Evolutionary conservation across 2,797 vertebrate species (phyloP).

Genomic region (Clangula hyemalis): DNA sequence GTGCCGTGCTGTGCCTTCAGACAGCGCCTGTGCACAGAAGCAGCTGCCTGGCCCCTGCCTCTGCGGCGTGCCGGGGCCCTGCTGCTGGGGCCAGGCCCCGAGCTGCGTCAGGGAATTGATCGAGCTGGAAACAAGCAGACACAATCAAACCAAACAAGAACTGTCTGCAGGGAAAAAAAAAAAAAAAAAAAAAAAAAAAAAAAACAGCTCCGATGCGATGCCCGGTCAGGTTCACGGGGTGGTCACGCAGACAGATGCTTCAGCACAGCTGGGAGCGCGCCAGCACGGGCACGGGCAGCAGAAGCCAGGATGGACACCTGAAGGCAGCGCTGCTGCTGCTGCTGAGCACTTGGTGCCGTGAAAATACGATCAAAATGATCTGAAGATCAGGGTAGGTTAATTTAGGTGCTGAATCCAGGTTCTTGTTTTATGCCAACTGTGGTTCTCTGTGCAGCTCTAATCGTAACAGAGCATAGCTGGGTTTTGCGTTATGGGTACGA

Average conservation of each 20-base stretch:
- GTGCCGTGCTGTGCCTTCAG: no score
- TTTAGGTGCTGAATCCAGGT: neutral
- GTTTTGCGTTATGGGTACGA: neutral
- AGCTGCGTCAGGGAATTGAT: neutral
- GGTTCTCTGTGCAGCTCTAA: neutral
- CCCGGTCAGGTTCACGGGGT: neutral
- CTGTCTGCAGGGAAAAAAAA: accelerated
- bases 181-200: no score
- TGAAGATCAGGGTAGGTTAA: neutral
- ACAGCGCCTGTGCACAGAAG: no score
- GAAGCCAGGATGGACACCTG: neutral
- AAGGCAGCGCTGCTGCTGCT: neutral
- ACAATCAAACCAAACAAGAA: neutral
- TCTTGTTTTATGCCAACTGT: neutral
- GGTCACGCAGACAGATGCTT: neutral
- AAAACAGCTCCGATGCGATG: neutral
- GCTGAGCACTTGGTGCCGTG: neutral
- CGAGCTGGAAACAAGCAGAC: neutral
- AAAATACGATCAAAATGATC: neutral
- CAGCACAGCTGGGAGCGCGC: neutral
- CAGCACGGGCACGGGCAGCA: neutral
- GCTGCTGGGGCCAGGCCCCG: neutral
- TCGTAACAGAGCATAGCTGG: neutral
- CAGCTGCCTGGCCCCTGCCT: no score
- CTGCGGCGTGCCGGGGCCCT: neutral